phyloP scores from a whole-genome alignment of 2,797 vertebrate species.

The Silurus aristotelis region DNA sequence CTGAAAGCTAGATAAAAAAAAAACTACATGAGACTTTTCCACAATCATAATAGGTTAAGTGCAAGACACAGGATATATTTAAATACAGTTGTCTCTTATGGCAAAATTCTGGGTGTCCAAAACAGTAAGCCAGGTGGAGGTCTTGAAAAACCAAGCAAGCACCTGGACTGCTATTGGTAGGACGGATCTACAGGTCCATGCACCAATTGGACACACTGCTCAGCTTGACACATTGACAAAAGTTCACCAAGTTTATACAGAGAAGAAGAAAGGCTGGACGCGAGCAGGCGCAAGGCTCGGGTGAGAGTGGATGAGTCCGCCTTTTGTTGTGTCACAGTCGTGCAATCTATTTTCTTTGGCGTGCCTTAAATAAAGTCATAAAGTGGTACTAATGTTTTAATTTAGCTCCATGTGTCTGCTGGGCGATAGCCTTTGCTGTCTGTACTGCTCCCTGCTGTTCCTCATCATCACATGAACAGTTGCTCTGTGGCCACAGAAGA shows the following conservation, averaged over 20 bases:
- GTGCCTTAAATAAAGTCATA: slow-evolving; percentile 78
- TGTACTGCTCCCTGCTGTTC: slow-evolving; percentile 62
- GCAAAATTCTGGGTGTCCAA: neutral
- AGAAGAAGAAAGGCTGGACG: slow-evolving; percentile 33
- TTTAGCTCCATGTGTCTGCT: slow-evolving; percentile 75
- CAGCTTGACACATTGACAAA: slow-evolving; percentile 36
- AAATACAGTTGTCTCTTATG: slow-evolving; percentile 8
- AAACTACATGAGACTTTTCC: neutral
- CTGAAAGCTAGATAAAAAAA: neutral
- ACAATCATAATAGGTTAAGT: neutral
- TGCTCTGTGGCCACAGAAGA: slow-evolving; percentile 55
- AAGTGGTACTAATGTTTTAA: slow-evolving; percentile 82
- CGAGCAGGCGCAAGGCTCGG: slow-evolving; percentile 54
- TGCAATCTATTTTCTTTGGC: slow-evolving; percentile 76
- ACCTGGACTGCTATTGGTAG: slow-evolving; percentile 37
- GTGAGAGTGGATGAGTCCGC: slow-evolving; percentile 65
- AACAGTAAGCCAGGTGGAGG: slow-evolving; percentile 31
- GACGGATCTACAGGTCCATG: slow-evolving; percentile 22
- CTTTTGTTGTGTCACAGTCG: slow-evolving; percentile 71
- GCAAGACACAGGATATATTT: neutral
- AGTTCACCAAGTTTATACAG: slow-evolving; percentile 49
- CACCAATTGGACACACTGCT: slow-evolving; percentile 24
- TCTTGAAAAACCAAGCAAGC: slow-evolving; percentile 19
- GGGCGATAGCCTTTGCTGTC: slow-evolving; percentile 63
- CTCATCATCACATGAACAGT: slow-evolving; percentile 66